These are phyloP conservation scores for Poecilobothrus nobilitatus DNA, from an alignment of 2,888 invertebrate genomes.

Conservation along the genomic window DNA sequence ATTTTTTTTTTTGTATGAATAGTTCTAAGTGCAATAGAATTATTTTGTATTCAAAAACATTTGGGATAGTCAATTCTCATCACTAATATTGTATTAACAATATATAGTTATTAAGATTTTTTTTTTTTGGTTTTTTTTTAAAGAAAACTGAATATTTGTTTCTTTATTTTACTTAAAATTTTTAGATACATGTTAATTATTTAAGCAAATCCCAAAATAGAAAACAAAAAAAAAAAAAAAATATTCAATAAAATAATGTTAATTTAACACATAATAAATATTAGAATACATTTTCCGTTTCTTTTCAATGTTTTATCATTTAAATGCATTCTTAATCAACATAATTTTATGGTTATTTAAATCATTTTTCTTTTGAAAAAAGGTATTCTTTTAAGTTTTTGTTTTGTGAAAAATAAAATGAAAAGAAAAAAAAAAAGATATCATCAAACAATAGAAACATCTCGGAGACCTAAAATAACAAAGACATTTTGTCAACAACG, in stretches of 20 bases:
- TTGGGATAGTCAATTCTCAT: too few species aligned
- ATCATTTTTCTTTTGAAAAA: neutral
- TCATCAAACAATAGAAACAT: neutral
- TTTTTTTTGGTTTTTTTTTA: too few species aligned
- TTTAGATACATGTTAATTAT: neutral
- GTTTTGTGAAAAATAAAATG: too few species aligned
- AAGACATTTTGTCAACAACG: neutral
- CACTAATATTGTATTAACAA: too few species aligned
- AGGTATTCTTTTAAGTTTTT: neutral
- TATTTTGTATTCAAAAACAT: too few species aligned
- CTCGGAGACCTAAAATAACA: neutral
- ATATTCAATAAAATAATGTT: too few species aligned
- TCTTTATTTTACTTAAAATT: too few species aligned
- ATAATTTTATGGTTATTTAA: constrained; percentile 3
- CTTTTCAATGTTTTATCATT: neutral
- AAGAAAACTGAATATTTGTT: too few species aligned
- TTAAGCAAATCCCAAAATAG: neutral
- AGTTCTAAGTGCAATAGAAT: too few species aligned
- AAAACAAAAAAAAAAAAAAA: too few species aligned
- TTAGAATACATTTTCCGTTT: neutral
- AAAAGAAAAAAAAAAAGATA: neutral
- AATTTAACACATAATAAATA: neutral
- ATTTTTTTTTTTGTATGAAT: too few species aligned
- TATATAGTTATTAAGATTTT: too few species aligned
- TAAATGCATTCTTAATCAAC: neutral